Evolutionary conservation across 2,888 invertebrate species (phyloP).

Genomic region (Diogma glabrata): DNA sequence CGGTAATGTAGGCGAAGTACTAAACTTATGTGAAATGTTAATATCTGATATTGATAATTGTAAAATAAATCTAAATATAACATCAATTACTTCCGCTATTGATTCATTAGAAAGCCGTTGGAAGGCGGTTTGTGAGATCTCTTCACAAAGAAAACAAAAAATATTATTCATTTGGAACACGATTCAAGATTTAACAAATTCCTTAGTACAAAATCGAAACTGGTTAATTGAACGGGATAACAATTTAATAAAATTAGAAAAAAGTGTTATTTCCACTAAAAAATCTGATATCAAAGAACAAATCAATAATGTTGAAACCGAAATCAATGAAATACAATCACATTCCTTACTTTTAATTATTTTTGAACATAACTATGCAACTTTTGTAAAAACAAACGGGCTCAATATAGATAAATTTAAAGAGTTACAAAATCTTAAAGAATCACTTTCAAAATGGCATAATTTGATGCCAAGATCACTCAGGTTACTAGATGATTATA

Average conservation of each 20-base stretch:
- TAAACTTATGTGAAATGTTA: slow-evolving; percentile 67
- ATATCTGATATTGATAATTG: slow-evolving; percentile 61
- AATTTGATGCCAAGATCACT: slow-evolving; percentile 47
- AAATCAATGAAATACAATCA: slow-evolving; percentile 44
- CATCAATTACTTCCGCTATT: slow-evolving; percentile 52
- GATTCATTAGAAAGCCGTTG: slow-evolving; percentile 66
- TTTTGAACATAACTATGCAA: slow-evolving; percentile 57
- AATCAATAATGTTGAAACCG: slow-evolving; percentile 42
- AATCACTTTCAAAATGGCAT: slow-evolving; percentile 52
- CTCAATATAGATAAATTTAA: slow-evolving; percentile 57
- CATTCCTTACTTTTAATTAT: slow-evolving; percentile 44
- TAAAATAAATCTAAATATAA: slow-evolving; percentile 58
- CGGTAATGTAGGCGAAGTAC: slow-evolving; percentile 61
- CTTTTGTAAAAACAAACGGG: slow-evolving; percentile 52
- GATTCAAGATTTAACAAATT: slow-evolving; percentile 44
- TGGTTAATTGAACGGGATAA: slow-evolving; percentile 53
- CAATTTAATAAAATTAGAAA: slow-evolving; percentile 47
- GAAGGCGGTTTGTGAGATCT: slow-evolving; percentile 63
- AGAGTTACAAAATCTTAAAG: slow-evolving; percentile 46
- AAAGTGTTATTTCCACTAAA: slow-evolving; percentile 41
- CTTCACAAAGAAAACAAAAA: slow-evolving; percentile 57
- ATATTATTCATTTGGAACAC: slow-evolving; percentile 50
- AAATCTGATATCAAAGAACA: slow-evolving; percentile 48
- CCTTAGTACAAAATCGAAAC: slow-evolving; percentile 44
- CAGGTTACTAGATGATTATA: slow-evolving; percentile 44